Conservation (phyloP, 2,888 invertebrate species). For the Apamea monoglypha region DNA sequence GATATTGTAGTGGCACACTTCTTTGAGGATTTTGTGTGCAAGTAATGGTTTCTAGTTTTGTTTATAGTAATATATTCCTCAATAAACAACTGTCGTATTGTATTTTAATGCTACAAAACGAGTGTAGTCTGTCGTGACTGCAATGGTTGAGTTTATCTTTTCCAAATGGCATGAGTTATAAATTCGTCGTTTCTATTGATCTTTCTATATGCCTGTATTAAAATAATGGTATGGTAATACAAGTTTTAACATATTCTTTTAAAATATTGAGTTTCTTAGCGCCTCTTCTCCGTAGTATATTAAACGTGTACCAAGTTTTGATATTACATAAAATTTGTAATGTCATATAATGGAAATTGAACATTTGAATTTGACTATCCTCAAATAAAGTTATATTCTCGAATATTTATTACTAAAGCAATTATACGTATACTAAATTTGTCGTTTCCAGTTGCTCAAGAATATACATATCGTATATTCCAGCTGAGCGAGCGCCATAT, state of each 20-base stretch:
- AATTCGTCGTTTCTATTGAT: background rate
- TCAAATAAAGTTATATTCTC: background rate
- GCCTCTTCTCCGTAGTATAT: background rate
- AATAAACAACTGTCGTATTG: background rate
- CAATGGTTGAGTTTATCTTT: background rate
- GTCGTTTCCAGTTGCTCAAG: background rate
- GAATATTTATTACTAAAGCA: background rate
- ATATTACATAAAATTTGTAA: background rate
- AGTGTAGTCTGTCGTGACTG: background rate
- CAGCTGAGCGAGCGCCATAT: background rate
- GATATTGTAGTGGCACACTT: slow-evolving; percentile 44
- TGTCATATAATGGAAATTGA: background rate
- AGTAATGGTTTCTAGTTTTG: slow-evolving; percentile 11
- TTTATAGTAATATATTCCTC: background rate
- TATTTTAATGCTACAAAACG: background rate
- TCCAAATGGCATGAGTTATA: background rate
- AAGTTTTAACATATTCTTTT: background rate
- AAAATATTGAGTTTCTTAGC: background rate
- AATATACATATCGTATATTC: background rate
- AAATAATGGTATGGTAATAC: background rate
- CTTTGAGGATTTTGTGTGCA: slow-evolving; percentile 16
- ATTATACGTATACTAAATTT: background rate
- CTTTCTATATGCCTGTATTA: background rate
- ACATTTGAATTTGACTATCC: background rate
- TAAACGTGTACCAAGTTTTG: background rate